phyloP scores from a whole-genome alignment of 2,888 invertebrate genomes.

The Falcaria lacertinaria region DNA sequence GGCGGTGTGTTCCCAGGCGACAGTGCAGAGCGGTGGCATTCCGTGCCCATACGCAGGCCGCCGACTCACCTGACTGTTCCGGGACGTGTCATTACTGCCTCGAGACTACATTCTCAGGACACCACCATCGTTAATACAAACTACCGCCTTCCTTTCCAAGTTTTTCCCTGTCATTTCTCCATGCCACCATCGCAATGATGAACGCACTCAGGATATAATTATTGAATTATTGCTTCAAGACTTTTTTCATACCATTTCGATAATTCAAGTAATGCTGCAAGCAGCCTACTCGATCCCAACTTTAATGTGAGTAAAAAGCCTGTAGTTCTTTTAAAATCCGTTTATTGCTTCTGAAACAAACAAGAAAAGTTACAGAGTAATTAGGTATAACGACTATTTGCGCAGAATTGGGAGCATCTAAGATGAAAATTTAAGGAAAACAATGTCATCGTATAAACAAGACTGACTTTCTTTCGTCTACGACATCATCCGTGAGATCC shows the following conservation, averaged over 20 bases:
- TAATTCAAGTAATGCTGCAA: slow-evolving; percentile 23
- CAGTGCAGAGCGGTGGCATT: slow-evolving; percentile 53
- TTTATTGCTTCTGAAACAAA: slow-evolving; percentile 4
- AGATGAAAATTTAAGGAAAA: too few relatives aligned
- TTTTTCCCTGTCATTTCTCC: slow-evolving; percentile 46
- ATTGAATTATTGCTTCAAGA: slow-evolving; percentile 29
- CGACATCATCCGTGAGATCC: too few relatives aligned
- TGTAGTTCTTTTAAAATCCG: too few relatives aligned
- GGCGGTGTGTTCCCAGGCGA: slow-evolving; percentile 59
- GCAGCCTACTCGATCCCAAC: not conserved
- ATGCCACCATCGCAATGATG: slow-evolving; percentile 34
- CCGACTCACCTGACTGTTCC: slow-evolving; percentile 63
- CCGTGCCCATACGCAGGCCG: slow-evolving; percentile 65
- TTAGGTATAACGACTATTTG: too few relatives aligned
- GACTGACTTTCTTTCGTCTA: too few relatives aligned
- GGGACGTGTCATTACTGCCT: slow-evolving; percentile 56
- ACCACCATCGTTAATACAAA: slow-evolving; percentile 55
- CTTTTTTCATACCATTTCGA: too few relatives aligned
- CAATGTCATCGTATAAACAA: too few relatives aligned
- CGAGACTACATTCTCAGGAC: slow-evolving; percentile 59
- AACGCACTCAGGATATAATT: slow-evolving; percentile 34
- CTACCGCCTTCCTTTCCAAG: slow-evolving; percentile 51
- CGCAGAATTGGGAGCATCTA: too few relatives aligned
- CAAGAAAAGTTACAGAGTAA: too few relatives aligned
- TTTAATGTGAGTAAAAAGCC: too few relatives aligned